Base-by-base conservation (phyloP, 2,888 invertebrate genomes). In the Meghimatium bilineatum region DNA sequence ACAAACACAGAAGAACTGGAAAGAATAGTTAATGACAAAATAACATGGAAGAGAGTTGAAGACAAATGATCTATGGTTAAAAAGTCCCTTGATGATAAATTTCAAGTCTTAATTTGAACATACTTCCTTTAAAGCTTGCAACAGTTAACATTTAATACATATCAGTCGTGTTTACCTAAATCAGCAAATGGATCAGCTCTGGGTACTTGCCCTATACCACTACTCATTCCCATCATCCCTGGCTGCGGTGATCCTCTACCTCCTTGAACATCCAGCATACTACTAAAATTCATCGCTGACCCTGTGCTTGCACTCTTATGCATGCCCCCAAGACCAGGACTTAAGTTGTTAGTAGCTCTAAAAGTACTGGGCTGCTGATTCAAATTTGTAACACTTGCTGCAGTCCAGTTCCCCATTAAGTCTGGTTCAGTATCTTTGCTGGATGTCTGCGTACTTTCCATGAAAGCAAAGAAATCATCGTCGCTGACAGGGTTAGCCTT, bases 161-260 rank as follows among this genome's bases (percentile, higher is more conserved):
- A n/a, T n/a, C 32, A 56, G 23, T n/a, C 20, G 63, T 29, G 80
- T 88, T 86, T 85, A 93, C 93, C 92, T 69, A 93, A 85, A 63
- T 91, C 91, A 49, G 91, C 91, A 89, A 93, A 92, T 29, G 92
- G 92, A 86, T 93, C 93, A 49, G 87, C 85, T 49, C 87, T 87
- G 12, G 88, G 85, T 67, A 86, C 83, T n/a, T 85, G 84, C 67
- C 85, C 85, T n/a, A 84, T 79, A 36, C 82, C 85, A 56, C 71
- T 36, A 5, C 79, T 80, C 60, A 60, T 79, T 52, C 74, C 79
- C 84, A 77, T 67, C 76, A 77, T 80, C 23, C 60, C 67, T 32
- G 75, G 56, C 38, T 74, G 69, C 0, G 82, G 82, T 38, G 82
- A 82, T 52, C 75, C 72, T 36, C 83, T n/a, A 67, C 81, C 83